These are phyloP conservation scores for Epinephelus lanceolatus DNA, from an alignment of 2,113 vertebrate genomes.

Conservation along the genomic window DNA sequence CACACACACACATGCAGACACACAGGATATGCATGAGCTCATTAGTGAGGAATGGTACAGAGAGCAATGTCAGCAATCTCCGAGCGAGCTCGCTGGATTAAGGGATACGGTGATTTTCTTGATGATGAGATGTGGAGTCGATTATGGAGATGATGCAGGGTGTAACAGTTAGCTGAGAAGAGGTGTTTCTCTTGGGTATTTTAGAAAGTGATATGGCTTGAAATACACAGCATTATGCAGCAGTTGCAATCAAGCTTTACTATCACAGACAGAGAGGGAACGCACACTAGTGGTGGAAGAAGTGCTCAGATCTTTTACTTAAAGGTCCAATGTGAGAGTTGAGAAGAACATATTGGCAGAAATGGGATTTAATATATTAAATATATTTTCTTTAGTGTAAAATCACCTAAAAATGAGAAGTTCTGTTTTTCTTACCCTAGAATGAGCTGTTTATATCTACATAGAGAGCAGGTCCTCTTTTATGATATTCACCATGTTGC, in stretches of 20 bases:
- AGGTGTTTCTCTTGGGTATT: too few species aligned
- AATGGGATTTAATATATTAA: too few species aligned
- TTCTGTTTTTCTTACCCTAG: too few species aligned
- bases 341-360: too few species aligned
- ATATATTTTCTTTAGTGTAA: too few species aligned
- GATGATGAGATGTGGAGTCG: conserved; percentile 45
- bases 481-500: too few species aligned
- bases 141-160: conserved; percentile 35
- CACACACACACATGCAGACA: conserved; percentile 10
- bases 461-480: too few species aligned
- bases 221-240: not conserved
- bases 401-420: too few species aligned
- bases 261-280: not conserved
- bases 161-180: conserved; percentile 2
- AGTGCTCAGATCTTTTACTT: not conserved
- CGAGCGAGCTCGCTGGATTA: conserved; percentile 24
- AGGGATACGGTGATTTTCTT: conserved; percentile 35
- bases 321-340: too few species aligned
- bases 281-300: not conserved
- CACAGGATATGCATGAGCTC: conserved; percentile 44
- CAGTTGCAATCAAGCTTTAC: not conserved
- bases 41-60: conserved; percentile 51
- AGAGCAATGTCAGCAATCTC: conserved; percentile 30
- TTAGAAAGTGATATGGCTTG: not conserved
- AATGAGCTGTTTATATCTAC: too few species aligned